Conservation (phyloP, 2,113 vertebrate genomes). For the Urocitellus parryii region DNA sequence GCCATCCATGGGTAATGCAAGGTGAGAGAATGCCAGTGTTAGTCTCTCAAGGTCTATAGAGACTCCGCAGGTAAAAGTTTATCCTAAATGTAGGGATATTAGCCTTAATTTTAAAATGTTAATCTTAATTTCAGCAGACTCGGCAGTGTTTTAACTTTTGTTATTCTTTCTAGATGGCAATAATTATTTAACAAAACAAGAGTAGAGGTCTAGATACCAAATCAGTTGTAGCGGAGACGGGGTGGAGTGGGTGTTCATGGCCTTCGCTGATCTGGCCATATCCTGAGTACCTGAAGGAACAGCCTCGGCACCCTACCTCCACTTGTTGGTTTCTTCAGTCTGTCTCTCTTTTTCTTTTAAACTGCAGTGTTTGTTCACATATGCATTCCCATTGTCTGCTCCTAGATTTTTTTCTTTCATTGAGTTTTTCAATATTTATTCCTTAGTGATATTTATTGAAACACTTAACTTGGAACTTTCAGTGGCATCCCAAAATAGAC, state of each 20-base stretch:
- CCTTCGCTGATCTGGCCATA: neutral
- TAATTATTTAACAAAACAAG: neutral
- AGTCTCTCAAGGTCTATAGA: no score
- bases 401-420: neutral
- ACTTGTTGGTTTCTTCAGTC: neutral
- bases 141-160: no score
- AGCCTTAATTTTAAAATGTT: no score
- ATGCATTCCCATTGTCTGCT: neutral
- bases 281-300: neutral
- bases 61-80: no score
- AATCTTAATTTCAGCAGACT: no score
- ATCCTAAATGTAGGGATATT: no score
- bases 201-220: neutral
- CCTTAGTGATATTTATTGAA: neutral
- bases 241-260: neutral
- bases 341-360: neutral
- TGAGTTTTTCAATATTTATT: neutral
- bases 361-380: neutral
- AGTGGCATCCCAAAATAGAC: neutral
- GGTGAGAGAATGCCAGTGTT: conserved; percentile 4
- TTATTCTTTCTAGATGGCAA: neutral
- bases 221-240: neutral
- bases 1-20: neutral
- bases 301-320: no score
- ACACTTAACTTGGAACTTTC: neutral